Percentiles rank a stretch among this genome's conserved stretches.
These are phyloP conservation scores for Apoderus coryli DNA, from an alignment of 2,888 invertebrate genomes.

Conservation along the genomic window DNA sequence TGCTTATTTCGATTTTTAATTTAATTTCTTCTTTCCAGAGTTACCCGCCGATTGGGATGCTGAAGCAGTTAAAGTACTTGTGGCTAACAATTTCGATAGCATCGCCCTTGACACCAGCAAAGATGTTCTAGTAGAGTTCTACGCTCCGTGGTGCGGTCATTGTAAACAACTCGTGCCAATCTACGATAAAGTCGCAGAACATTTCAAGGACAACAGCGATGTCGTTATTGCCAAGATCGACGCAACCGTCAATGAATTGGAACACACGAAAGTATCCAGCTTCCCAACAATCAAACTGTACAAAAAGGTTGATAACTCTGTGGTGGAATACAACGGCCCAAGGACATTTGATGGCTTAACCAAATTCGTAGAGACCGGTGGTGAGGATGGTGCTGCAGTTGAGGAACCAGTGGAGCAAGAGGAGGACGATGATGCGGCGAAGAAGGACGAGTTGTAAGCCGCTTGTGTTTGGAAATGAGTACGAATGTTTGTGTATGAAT, in stretches of 20 bases:
- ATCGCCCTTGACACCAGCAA: conserved; percentile 78
- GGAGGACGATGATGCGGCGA: conserved; percentile 58
- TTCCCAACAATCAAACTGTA: conserved; percentile 93
- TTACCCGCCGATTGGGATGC: conserved; percentile 94
- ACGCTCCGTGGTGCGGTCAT: conserved; percentile 98
- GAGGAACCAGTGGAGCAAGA: conserved; percentile 47
- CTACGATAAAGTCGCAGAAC: conserved; percentile 72
- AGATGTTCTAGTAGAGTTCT: conserved; percentile 96
- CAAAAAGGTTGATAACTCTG: conserved; percentile 80
- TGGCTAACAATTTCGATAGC: conserved; percentile 89
- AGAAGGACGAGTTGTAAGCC: conserved; percentile 71
- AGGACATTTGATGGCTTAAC: conserved; percentile 84
- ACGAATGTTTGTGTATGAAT: too few species aligned
- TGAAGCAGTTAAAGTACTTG: conserved; percentile 67
- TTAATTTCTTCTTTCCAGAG: conserved; percentile 34
- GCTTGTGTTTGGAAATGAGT: too few species aligned
- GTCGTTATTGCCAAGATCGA: conserved; percentile 98
- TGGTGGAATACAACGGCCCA: conserved; percentile 88
- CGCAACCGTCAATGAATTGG: conserved; percentile 93
- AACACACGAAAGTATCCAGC: conserved; percentile 85
- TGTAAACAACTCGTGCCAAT: conserved; percentile 96
- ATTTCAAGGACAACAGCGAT: conserved; percentile 61
- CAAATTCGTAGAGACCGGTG: conserved; percentile 88
- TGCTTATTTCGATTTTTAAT: background rate
- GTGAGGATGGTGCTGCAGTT: conserved; percentile 57